Evolutionary conservation across 2,113 vertebrate species (phyloP).

Genomic region (Genyomyrus donnyi): DNA sequence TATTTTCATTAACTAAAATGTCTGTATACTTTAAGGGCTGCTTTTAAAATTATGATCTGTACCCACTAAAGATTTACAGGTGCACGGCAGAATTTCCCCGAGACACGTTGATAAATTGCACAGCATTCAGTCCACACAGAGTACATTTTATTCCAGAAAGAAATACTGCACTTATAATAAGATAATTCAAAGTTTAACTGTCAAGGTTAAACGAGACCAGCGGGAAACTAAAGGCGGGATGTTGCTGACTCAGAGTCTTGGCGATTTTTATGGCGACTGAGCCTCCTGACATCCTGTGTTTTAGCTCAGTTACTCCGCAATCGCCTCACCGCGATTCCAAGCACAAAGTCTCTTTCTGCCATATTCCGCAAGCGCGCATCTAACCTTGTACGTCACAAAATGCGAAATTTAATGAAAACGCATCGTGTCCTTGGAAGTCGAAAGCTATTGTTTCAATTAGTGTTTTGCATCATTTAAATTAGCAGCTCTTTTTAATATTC

Average conservation of each 20-base stretch:
- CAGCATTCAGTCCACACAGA: neutral
- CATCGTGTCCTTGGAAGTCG: neutral
- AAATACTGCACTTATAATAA: conserved; percentile 10
- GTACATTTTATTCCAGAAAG: conserved; percentile 6
- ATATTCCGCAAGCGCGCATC: neutral
- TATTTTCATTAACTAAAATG: conserved; percentile 10
- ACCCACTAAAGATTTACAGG: neutral
- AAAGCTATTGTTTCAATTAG: neutral
- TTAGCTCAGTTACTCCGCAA: neutral
- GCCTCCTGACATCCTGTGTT: neutral
- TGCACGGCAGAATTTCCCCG: neutral
- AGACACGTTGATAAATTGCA: conserved; percentile 7
- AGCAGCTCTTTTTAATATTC: neutral
- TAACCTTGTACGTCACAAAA: neutral
- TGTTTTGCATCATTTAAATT: neutral
- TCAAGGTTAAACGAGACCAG: conserved; percentile 2
- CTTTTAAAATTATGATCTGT: neutral
- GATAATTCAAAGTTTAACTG: conserved; percentile 14
- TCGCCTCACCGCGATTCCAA: neutral
- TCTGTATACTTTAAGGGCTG: neutral
- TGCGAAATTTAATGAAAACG: neutral
- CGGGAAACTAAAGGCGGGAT: neutral
- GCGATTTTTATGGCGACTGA: neutral
- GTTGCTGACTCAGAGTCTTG: conserved; percentile 1
- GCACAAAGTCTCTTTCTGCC: neutral